phyloP scores from a whole-genome alignment of 2,888 invertebrate species.

The Sabatieria punctata region DNA sequence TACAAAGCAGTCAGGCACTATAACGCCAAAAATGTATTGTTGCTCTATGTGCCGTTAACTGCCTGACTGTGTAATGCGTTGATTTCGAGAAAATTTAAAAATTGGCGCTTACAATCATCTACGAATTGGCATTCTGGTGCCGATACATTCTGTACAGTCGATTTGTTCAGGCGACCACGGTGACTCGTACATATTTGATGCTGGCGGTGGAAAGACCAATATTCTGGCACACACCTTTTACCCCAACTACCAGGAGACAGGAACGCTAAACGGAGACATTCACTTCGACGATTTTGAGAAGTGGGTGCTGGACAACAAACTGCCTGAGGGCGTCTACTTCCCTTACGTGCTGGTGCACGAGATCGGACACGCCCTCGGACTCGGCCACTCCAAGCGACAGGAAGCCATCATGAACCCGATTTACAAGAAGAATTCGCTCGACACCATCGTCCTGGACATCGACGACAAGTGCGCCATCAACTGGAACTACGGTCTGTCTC shows the following conservation, averaged over 20 bases:
- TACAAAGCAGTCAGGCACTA: too few relatives aligned
- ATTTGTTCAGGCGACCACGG: constrained; percentile 7
- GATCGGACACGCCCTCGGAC: constrained; percentile 28
- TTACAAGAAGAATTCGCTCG: constrained; percentile 21
- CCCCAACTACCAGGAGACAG: constrained; percentile 20
- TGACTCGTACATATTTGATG: constrained; percentile 9
- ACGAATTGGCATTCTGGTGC: too few relatives aligned
- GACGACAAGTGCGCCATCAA: constrained; percentile 30
- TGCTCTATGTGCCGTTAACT: too few relatives aligned
- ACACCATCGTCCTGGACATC: constrained; percentile 20
- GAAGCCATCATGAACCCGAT: constrained; percentile 28
- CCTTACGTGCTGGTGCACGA: constrained; percentile 35
- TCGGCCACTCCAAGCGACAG: constrained; percentile 24
- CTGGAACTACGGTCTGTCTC: constrained; percentile 26
- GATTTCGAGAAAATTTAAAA: too few relatives aligned
- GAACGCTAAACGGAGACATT: constrained; percentile 27
- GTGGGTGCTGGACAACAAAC: constrained; percentile 12
- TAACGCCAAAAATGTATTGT: too few relatives aligned
- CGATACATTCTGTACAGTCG: too few relatives aligned
- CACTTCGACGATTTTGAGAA: constrained; percentile 28
- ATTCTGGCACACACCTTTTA: constrained; percentile 31
- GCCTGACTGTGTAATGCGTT: too few relatives aligned
- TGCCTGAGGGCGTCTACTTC: constrained; percentile 13
- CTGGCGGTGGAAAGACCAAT: constrained; percentile 17
- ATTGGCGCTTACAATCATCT: too few relatives aligned